A percentile compares a stretch with the other conserved stretches of the same genome.
These are phyloP conservation scores for Poecilobothrus nobilitatus DNA, from an alignment of 2,888 invertebrate species.

Conservation along the genomic window DNA sequence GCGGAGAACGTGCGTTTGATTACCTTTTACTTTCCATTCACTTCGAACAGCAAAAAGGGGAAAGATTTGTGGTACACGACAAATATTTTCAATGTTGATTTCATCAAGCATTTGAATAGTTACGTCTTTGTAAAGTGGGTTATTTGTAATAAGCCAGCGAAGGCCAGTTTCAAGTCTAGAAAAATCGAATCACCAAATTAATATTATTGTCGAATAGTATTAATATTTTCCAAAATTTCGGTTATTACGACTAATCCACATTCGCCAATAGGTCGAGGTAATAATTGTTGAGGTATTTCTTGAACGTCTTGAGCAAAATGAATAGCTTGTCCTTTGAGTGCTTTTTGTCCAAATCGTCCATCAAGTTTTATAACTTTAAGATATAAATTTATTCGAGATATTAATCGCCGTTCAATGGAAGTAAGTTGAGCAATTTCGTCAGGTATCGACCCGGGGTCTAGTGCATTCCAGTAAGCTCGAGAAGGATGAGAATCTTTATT, in stretches of 20 bases:
- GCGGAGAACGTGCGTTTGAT: not conserved
- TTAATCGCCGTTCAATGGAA: conserved; percentile 19
- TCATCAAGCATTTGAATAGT: not conserved
- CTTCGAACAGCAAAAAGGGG: not conserved
- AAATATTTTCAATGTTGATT: not conserved
- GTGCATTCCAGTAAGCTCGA: conserved; percentile 21
- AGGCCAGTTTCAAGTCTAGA: conserved; percentile 11
- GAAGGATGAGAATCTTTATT: not conserved
- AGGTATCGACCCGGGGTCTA: conserved; percentile 22
- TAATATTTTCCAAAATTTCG: not conserved
- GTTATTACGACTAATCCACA: not conserved
- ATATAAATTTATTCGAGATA: conserved; percentile 19
- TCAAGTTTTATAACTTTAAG: conserved; percentile 21
- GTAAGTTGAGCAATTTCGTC: no score
- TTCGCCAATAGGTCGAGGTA: not conserved
- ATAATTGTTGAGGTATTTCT: conserved; percentile 10
- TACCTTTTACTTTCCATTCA: not conserved
- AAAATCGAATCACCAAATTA: no score
- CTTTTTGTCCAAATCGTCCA: conserved; percentile 22
- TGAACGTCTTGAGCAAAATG: conserved; percentile 21
- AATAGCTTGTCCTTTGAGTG: conserved; percentile 21
- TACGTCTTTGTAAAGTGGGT: conserved; percentile 20
- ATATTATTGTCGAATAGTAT: not conserved
- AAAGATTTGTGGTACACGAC: not conserved
- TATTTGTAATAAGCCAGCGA: no score